Evolutionary conservation across 2,888 invertebrate genomes (phyloP).

Genomic region (Dynastes hyllus): DNA sequence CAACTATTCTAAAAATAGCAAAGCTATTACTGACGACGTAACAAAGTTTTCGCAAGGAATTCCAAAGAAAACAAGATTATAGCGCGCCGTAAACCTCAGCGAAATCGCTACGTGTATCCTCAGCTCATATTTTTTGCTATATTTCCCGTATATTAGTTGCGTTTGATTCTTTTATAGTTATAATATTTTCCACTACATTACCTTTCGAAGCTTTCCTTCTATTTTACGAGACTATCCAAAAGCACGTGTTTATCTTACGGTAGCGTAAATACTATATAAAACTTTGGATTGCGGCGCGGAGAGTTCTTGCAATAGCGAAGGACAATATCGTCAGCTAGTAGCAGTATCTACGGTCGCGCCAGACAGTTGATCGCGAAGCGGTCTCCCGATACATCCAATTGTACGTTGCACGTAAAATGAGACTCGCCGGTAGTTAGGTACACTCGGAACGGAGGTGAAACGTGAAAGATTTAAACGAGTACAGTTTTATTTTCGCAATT

Average conservation of each 20-base stretch:
- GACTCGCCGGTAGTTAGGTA: constrained; percentile 4
- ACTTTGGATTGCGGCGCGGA: constrained; percentile 16
- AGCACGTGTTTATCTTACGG: not conserved
- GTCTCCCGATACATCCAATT: constrained; percentile 20
- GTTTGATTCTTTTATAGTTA: too few species aligned
- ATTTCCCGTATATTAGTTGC: too few species aligned
- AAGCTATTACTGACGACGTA: too few species aligned
- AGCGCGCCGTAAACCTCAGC: too few species aligned
- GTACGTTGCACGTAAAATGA: constrained; percentile 11
- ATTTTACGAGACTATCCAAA: too few species aligned
- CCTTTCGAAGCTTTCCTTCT: too few species aligned
- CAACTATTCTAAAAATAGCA: too few species aligned
- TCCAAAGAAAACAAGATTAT: too few species aligned
- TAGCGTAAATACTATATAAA: not conserved
- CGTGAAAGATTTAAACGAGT: constrained; percentile 15
- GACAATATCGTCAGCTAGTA: constrained; percentile 24
- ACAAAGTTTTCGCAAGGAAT: too few species aligned
- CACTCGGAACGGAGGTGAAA: constrained; percentile 6
- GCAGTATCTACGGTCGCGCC: not conserved
- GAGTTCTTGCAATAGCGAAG: constrained; percentile 43
- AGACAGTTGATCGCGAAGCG: constrained; percentile 46
- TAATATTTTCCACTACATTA: too few species aligned
- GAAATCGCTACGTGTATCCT: too few species aligned
- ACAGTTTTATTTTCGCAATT: constrained; percentile 12
- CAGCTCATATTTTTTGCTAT: too few species aligned